A percentile compares a stretch with the other conserved stretches of the same genome.
Evolutionary conservation across 2,888 invertebrate genomes (phyloP).

Genomic region (Clusia tigrina): DNA sequence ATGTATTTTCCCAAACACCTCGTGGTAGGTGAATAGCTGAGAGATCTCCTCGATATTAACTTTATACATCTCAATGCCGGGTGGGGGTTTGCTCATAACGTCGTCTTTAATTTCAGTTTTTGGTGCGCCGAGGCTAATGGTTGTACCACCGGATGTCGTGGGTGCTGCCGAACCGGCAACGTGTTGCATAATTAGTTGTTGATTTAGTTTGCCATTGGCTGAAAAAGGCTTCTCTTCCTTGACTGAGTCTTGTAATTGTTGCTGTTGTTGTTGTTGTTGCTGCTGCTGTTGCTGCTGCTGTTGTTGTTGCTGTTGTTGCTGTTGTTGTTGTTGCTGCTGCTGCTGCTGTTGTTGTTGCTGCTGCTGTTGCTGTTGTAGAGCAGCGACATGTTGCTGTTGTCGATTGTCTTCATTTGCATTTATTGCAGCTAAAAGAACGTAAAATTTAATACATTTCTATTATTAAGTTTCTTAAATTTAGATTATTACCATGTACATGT

Average conservation of each 20-base stretch:
- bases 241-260: conserved; percentile 41
- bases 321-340: conserved; percentile 42
- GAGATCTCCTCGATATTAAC: conserved; percentile 84
- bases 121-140: conserved; percentile 53
- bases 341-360: conserved; percentile 46
- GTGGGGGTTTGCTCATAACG: conserved; percentile 62
- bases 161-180: conserved; percentile 43
- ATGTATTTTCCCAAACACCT: conserved; percentile 78
- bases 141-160: conserved; percentile 45
- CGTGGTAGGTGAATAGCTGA: conserved; percentile 84
- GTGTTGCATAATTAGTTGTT: conserved; percentile 55
- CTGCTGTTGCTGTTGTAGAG: conserved; percentile 42
- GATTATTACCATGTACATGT: conserved; percentile 42
- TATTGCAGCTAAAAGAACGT: conserved; percentile 32
- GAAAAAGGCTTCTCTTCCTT: conserved; percentile 49
- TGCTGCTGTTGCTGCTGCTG: conserved; percentile 40
- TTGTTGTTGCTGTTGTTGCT: not conserved
- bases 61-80: conserved; percentile 77
- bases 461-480: too few species aligned
- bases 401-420: conserved; percentile 31
- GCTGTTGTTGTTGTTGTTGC: conserved; percentile 42
- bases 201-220: conserved; percentile 39
- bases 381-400: conserved; percentile 40
- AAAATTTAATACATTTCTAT: not conserved
- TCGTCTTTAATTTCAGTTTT: conserved; percentile 55